A percentile compares a stretch with the other conserved stretches of the same genome.
Conservation (phyloP, 2,888 invertebrate species). For the Ornithoptera priamus region DNA sequence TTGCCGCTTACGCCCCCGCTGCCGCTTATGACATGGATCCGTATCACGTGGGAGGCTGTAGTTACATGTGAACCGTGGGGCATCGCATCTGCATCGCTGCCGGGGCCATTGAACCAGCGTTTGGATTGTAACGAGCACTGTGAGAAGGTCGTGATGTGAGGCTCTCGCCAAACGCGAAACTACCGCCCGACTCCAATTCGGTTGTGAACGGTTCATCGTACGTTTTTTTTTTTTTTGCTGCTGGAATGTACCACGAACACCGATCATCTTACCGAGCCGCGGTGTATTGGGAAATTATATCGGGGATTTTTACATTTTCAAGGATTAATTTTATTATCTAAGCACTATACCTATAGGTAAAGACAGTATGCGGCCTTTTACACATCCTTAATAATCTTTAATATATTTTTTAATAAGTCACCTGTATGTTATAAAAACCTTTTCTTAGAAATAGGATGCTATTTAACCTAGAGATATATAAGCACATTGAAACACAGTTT, state of each 20-base stretch:
- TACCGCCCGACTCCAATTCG: slow-evolving; percentile 48
- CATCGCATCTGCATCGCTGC: slow-evolving; percentile 74
- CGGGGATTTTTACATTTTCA: too few relatives aligned
- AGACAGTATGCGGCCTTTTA: too few relatives aligned
- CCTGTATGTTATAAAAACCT: too few relatives aligned
- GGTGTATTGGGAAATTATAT: too few relatives aligned
- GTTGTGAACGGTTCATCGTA: slow-evolving; percentile 27
- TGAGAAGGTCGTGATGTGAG: slow-evolving; percentile 68
- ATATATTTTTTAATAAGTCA: too few relatives aligned
- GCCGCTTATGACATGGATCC: slow-evolving; percentile 37
- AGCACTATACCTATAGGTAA: too few relatives aligned
- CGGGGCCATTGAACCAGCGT: slow-evolving; percentile 55
- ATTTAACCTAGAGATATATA: too few relatives aligned
- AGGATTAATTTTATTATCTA: too few relatives aligned
- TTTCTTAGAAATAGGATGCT: too few relatives aligned
- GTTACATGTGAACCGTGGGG: slow-evolving; percentile 66
- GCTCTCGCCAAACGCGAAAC: slow-evolving; percentile 61
- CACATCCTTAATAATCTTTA: too few relatives aligned
- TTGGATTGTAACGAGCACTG: slow-evolving; percentile 59
- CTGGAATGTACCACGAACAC: slow-evolving; percentile 1
- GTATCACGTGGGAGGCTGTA: slow-evolving; percentile 74
- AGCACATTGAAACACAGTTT: too few relatives aligned
- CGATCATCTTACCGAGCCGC: neutral
- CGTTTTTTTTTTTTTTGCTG: slow-evolving; percentile 9
- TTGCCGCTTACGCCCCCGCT: slow-evolving; percentile 35